These are phyloP conservation scores for Lerema accius DNA, from an alignment of 1,140 invertebrate genomes.

Conservation along the genomic window DNA sequence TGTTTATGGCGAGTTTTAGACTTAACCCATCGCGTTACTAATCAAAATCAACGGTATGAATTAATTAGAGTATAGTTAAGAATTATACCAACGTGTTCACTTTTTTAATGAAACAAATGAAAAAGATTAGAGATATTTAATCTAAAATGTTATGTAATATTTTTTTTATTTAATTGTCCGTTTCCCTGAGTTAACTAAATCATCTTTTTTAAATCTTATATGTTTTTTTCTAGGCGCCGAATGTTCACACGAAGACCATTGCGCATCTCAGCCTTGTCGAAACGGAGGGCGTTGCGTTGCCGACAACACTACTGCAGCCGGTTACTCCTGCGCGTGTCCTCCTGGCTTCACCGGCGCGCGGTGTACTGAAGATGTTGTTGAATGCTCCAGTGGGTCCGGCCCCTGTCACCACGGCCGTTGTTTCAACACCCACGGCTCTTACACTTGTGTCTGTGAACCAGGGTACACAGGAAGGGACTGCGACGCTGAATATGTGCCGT, in stretches of 20 bases:
- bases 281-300: conserved; percentile 93
- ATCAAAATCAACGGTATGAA: neutral
- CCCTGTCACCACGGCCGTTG: conserved; percentile 93
- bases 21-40: conserved; percentile 2
- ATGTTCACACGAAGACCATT: conserved; percentile 95
- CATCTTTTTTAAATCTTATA: too few species aligned
- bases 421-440: conserved; percentile 94
- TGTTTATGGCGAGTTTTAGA: conserved; percentile 19
- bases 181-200: too few species aligned
- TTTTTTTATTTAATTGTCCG: conserved; percentile 2
- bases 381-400: conserved; percentile 88
- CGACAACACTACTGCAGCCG: conserved; percentile 79
- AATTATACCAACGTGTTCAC: too few species aligned
- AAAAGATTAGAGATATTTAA: too few species aligned
- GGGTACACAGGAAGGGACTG: conserved; percentile 96
- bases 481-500: conserved; percentile 94
- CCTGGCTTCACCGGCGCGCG: conserved; percentile 92
- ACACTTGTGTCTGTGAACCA: conserved; percentile 94
- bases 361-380: conserved; percentile 95
- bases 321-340: conserved; percentile 93
- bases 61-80: too few species aligned
- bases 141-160: too few species aligned
- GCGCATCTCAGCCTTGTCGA: conserved; percentile 93
- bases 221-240: conserved; percentile 88
- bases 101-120: too few species aligned